Conservation (phyloP, 2,888 invertebrate species). For the Tortricodes alternella region DNA sequence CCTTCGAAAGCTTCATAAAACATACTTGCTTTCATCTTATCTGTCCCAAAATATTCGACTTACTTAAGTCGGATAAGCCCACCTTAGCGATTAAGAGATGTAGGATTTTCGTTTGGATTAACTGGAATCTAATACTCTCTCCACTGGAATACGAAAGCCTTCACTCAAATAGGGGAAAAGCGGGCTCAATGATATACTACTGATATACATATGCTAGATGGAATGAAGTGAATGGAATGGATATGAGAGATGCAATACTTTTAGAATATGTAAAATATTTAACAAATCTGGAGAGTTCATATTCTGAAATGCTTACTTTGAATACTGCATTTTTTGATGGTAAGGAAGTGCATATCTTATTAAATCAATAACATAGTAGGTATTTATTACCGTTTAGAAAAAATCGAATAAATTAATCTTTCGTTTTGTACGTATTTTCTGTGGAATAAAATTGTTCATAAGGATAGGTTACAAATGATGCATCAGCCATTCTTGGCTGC, state of each 20-base stretch:
- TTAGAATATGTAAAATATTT: too few relatives aligned
- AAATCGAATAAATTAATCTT: too few relatives aligned
- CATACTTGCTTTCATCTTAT: neutral
- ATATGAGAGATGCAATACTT: neutral
- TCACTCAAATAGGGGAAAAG: conserved; percentile 31
- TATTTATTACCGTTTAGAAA: too few relatives aligned
- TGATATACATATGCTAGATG: neutral
- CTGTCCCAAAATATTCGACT: neutral
- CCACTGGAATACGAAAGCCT: conserved; percentile 15
- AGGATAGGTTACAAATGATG: too few relatives aligned
- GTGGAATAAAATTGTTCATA: too few relatives aligned
- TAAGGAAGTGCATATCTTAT: too few relatives aligned
- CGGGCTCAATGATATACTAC: conserved; percentile 19
- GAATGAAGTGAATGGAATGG: neutral
- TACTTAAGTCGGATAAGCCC: conserved; percentile 10
- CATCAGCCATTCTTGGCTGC: too few relatives aligned
- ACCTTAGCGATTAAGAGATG: conserved; percentile 12
- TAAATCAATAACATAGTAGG: too few relatives aligned
- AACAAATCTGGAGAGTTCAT: too few relatives aligned
- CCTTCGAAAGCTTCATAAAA: neutral
- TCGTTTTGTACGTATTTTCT: too few relatives aligned
- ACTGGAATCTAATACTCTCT: conserved; percentile 27
- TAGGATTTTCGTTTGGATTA: conserved; percentile 30
- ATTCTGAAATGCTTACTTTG: too few relatives aligned
- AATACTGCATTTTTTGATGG: too few relatives aligned